Percentiles rank a stretch among this genome's conserved stretches.
Evolutionary conservation across 2,888 invertebrate species (phyloP).

Genomic region (Deladenus siricidicola): DNA sequence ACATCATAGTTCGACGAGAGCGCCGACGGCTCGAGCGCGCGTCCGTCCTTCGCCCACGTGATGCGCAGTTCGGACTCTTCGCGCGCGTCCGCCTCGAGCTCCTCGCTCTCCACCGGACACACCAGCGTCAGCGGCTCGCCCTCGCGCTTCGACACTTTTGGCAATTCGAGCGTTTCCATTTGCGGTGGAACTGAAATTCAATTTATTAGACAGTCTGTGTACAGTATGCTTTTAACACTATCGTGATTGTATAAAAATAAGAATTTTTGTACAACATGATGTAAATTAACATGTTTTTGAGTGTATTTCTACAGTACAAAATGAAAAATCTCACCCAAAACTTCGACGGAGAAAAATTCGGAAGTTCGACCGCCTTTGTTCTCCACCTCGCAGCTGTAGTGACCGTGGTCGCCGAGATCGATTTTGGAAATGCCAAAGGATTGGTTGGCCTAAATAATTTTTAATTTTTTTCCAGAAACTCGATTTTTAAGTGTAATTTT

Average conservation of each 20-base stretch:
- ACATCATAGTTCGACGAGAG: slow-evolving; percentile 22
- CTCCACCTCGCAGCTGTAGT: slow-evolving; percentile 60
- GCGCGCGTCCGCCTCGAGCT: slow-evolving; percentile 25
- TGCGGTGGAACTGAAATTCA: slow-evolving; percentile 45
- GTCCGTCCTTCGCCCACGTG: slow-evolving; percentile 59
- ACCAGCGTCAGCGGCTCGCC: slow-evolving; percentile 59
- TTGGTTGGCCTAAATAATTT: slow-evolving; percentile 45
- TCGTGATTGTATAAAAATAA: too few relatives aligned
- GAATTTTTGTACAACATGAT: too few relatives aligned
- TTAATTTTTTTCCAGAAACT: too few relatives aligned
- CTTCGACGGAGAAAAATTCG: slow-evolving; percentile 59
- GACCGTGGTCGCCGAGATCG: slow-evolving; percentile 58
- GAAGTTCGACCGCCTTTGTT: slow-evolving; percentile 60
- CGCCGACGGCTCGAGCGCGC: slow-evolving; percentile 54
- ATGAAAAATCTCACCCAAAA: slow-evolving; percentile 62
- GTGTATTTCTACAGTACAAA: too few relatives aligned
- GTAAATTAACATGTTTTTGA: too few relatives aligned
- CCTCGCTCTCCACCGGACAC: slow-evolving; percentile 56
- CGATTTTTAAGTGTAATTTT: too few relatives aligned
- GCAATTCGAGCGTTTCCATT: slow-evolving; percentile 32
- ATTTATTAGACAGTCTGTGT: neutral
- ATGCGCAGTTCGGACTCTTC: slow-evolving; percentile 49
- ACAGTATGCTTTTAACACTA: too few relatives aligned
- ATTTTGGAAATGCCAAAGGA: slow-evolving; percentile 46
- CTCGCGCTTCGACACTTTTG: slow-evolving; percentile 54